Evolutionary conservation across 2,888 invertebrate species (phyloP), one percentile per base, ranked within the genome.

Genomic region (Lithophane semibrunnea): DNA sequence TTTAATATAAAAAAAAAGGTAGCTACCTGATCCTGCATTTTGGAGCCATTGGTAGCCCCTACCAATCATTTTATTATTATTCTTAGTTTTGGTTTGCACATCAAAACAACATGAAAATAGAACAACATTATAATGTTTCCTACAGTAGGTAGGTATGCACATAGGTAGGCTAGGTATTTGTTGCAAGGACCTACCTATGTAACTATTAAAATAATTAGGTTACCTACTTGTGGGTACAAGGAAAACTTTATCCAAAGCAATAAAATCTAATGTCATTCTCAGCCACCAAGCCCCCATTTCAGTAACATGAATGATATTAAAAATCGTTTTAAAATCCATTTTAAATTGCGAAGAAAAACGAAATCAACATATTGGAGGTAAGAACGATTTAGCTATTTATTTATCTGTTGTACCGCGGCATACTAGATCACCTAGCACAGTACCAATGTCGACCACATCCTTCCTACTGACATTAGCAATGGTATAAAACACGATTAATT

Each of bases 301-400:
- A 73, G 52, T 56, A 77, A 49, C 37, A 86, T 86, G 86, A 70
- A 60, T n/a, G 47, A 54, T 21, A 67, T 52, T 37, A 56, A 56
- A 72, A 86, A 80, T 75, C 29, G 54, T 54, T 75, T 79, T 52
- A 73, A 76, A 82, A 64, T 65, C 5, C 61, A 56, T 54, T 70
- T 84, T n/a, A 76, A 73, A 71, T 75, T 64, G 47, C 65, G 75
- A 69, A 84, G 71, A 68, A 69, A 86, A 77, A 56, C 54, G 7
- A 86, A 76, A 63, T 86, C 86, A 24, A 87, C 77, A 4, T 83
- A 86, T 72, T 87, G 86, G 80, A 80, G 80, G 86, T 80, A 68
- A 75, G 72, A 65, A 42, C 24, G 42, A 52, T 52, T 52, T 3
- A 24, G 9, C 10, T 63, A 56, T 44, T 64, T 66, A 64, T 82